phyloP scores from a whole-genome alignment of 2,888 invertebrate species.

The Pristionchus entomophagus region DNA sequence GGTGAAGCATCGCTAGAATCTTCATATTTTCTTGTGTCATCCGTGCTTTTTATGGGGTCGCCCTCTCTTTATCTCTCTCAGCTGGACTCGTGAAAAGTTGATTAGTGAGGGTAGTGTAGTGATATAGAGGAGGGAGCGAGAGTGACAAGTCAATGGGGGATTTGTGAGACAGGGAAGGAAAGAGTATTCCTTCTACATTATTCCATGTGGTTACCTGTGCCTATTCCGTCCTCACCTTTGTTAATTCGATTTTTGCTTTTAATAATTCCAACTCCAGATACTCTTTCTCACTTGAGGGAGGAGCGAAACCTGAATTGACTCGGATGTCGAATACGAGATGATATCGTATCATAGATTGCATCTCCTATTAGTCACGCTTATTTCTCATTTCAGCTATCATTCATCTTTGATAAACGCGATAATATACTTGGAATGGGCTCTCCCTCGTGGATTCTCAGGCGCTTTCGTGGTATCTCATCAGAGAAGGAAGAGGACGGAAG shows the following conservation, averaged over 20 bases:
- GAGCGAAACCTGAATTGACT: neutral
- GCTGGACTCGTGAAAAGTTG: neutral
- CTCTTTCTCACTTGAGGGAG: neutral
- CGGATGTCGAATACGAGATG: neutral
- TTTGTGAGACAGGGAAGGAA: neutral
- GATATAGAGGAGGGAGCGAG: neutral
- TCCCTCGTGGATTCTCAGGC: neutral
- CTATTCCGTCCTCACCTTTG: neutral
- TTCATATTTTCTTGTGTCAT: neutral
- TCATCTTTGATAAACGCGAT: neutral
- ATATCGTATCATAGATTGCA: neutral
- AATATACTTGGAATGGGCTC: neutral
- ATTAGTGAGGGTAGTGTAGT: constrained; percentile 8
- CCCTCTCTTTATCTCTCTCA: neutral
- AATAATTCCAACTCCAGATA: neutral
- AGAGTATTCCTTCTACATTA: neutral
- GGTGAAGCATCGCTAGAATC: neutral
- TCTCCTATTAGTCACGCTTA: no score
- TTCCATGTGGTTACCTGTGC: no score
- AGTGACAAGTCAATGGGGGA: neutral
- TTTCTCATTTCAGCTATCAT: no score
- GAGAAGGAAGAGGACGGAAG: neutral
- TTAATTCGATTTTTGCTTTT: neutral
- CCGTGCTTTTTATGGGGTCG: neutral
- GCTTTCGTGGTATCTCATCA: neutral